Percentiles rank a stretch among this genome's conserved stretches.
These are phyloP conservation scores for Alca torda DNA, from an alignment of 2,797 vertebrate species.

Conservation along the genomic window DNA sequence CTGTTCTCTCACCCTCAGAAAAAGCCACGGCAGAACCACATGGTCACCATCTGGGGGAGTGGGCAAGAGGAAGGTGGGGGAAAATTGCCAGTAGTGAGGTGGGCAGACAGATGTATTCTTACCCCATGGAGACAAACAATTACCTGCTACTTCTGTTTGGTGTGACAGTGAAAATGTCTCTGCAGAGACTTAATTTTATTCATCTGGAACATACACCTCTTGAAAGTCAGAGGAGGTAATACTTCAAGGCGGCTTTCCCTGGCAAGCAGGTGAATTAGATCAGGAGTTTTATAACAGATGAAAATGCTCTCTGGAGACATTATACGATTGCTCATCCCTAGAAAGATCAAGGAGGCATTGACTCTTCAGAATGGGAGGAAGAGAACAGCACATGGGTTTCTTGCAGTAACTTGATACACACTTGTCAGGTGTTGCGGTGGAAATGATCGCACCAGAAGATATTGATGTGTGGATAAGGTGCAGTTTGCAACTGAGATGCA, in stretches of 20 bases:
- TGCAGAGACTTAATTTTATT: not conserved
- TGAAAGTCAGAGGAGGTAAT: not conserved
- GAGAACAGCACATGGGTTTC: not conserved
- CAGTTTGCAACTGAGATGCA: not conserved
- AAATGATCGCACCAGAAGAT: not conserved
- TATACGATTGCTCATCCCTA: not conserved
- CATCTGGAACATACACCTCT: not conserved
- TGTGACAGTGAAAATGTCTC: not conserved
- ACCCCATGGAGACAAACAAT: no score
- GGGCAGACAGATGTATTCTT: not conserved
- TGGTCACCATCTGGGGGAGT: accelerated
- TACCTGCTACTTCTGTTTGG: not conserved
- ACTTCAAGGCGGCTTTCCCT: not conserved
- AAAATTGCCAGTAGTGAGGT: not conserved
- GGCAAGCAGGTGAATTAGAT: not conserved
- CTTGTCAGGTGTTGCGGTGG: not conserved
- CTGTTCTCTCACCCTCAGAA: not conserved
- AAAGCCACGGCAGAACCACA: no score
- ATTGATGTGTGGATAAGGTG: not conserved
- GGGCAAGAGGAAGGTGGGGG: not conserved
- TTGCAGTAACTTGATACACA: no score
- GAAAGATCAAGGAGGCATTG: not conserved
- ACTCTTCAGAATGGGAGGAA: not conserved
- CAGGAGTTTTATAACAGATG: not conserved
- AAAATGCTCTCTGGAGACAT: not conserved